These are phyloP conservation scores for Amiota mariae DNA, from an alignment of 2,888 invertebrate species.

Conservation along the genomic window DNA sequence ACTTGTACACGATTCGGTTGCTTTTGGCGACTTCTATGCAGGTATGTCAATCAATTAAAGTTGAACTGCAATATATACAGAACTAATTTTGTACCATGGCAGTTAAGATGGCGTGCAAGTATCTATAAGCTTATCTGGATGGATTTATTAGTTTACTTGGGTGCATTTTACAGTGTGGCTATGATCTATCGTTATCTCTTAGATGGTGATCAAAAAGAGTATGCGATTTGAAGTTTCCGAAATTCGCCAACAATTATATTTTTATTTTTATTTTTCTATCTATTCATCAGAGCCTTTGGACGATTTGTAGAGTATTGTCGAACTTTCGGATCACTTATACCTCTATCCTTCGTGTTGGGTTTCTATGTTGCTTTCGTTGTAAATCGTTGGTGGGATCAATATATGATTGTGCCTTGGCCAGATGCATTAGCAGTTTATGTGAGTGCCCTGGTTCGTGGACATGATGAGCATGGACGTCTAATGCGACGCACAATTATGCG, in stretches of 20 bases:
- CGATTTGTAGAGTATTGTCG: conserved; percentile 87
- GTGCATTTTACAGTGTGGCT: conserved; percentile 79
- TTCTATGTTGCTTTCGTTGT: conserved; percentile 94
- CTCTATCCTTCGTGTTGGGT: conserved; percentile 92
- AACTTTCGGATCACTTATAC: conserved; percentile 87
- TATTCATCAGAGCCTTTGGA: conserved; percentile 77
- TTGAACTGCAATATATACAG: background rate
- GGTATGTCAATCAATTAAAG: conserved; percentile 45
- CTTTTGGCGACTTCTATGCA: conserved; percentile 60
- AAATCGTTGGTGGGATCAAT: conserved; percentile 93
- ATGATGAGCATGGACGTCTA: conserved; percentile 85
- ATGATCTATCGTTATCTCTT: conserved; percentile 52
- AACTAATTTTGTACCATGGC: background rate
- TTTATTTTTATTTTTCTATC: background rate
- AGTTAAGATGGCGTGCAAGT: conserved; percentile 91
- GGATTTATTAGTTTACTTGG: conserved; percentile 85
- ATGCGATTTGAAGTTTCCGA: conserved; percentile 28
- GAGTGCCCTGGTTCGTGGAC: conserved; percentile 86
- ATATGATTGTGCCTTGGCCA: conserved; percentile 87
- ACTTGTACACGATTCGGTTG: conserved; percentile 63
- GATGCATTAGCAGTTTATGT: conserved; percentile 89
- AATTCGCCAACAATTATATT: background rate
- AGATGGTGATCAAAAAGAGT: conserved; percentile 42
- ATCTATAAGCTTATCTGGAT: conserved; percentile 95
- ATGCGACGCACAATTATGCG: conserved; percentile 88